phyloP scores from a whole-genome alignment of 1,140 invertebrate genomes.

The Phocides pigmalion region DNA sequence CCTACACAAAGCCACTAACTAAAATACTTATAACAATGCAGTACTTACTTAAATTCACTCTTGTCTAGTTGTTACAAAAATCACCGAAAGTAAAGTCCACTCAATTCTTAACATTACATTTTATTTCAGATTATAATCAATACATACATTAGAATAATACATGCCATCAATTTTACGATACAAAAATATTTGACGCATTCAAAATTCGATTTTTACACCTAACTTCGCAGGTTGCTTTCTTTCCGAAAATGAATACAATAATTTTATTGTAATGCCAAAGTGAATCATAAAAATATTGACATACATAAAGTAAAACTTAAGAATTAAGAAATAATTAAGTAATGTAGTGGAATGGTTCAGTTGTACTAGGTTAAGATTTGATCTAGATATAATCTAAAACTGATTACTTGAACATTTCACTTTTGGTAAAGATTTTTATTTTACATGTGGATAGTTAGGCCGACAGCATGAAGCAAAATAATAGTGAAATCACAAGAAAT shows the following conservation, averaged over 20 bases:
- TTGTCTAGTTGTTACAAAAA: constrained; percentile 29
- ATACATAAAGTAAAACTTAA: constrained; percentile 43
- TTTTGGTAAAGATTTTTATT: constrained; percentile 57
- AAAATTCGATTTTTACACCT: constrained; percentile 46
- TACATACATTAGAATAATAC: constrained; percentile 70
- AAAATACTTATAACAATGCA: constrained; percentile 40
- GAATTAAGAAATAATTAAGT: constrained; percentile 43
- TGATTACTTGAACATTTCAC: constrained; percentile 61
- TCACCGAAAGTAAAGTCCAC: constrained; percentile 49
- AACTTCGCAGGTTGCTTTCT: constrained; percentile 24
- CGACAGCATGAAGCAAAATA: constrained; percentile 33
- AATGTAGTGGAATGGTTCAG: constrained; percentile 70
- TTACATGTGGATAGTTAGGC: constrained; percentile 43
- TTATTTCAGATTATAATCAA: constrained; percentile 72
- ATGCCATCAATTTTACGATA: constrained; percentile 76
- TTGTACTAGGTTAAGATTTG: constrained; percentile 61
- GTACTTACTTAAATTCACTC: constrained; percentile 68
- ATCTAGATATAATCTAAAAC: constrained; percentile 47
- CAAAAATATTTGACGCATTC: constrained; percentile 70
- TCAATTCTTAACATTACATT: constrained; percentile 70
- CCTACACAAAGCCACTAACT: constrained; percentile 64
- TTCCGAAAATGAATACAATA: constrained; percentile 30
- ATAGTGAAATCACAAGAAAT: constrained; percentile 41
- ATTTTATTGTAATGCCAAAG: constrained; percentile 15
- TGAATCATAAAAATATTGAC: constrained; percentile 7